Percentiles rank a stretch among this genome's conserved stretches.
Evolutionary conservation across 2,113 vertebrate species (phyloP).

Genomic region (Lates calcarifer): DNA sequence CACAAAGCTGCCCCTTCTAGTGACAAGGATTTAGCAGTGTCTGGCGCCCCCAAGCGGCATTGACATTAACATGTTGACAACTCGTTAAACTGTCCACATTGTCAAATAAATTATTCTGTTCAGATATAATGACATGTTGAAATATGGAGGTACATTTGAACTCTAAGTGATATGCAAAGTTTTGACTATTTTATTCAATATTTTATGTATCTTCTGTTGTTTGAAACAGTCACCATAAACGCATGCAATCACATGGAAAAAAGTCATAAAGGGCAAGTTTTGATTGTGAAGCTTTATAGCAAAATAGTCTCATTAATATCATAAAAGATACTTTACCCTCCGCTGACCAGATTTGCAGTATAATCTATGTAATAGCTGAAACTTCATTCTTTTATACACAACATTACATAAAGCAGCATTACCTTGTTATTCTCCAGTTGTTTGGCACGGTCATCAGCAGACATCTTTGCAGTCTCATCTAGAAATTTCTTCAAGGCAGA

Average conservation of each 20-base stretch:
- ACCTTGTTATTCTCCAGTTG: slow-evolving; percentile 94
- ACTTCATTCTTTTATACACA: background rate
- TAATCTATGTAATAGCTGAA: background rate
- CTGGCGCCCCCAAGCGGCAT: slow-evolving; percentile 61
- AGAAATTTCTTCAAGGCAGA: slow-evolving; percentile 95
- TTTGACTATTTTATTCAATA: background rate
- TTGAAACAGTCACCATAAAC: background rate
- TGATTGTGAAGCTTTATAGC: background rate
- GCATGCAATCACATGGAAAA: background rate
- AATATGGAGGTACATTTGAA: background rate
- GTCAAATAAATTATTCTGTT: background rate
- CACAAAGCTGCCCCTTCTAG: background rate
- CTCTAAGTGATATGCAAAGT: background rate
- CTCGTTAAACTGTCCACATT: background rate
- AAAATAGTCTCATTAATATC: background rate
- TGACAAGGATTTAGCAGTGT: background rate
- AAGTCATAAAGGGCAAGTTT: background rate
- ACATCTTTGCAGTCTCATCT: slow-evolving; percentile 89
- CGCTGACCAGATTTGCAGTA: background rate
- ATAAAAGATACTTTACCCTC: background rate
- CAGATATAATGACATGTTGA: background rate
- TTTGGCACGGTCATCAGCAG: slow-evolving; percentile 92
- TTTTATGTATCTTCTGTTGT: background rate
- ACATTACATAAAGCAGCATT: background rate
- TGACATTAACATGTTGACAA: background rate